phyloP scores from a whole-genome alignment of 2,888 invertebrate species.

The Crocallis elinguaria region DNA sequence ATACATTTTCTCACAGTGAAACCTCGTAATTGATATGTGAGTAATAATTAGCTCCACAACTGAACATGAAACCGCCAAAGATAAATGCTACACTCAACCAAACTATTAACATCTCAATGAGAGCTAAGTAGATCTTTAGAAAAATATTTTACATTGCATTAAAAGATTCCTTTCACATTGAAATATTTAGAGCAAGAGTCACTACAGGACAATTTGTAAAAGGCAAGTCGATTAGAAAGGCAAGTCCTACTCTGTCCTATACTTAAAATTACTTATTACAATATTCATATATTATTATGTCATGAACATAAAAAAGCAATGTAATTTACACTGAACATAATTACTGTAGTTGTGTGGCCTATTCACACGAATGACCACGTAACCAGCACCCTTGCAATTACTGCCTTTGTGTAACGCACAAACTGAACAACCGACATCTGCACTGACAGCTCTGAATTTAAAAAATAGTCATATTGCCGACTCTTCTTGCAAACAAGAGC shows the following conservation, averaged over 20 bases:
- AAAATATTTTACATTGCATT: conserved; percentile 53
- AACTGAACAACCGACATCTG: neutral
- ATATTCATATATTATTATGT: conserved; percentile 62
- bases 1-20: conserved; percentile 49
- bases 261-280: conserved; percentile 54
- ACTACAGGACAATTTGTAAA: conserved; percentile 60
- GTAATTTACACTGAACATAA: conserved; percentile 58
- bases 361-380: conserved; percentile 54
- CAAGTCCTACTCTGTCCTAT: conserved; percentile 68
- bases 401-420: conserved; percentile 38
- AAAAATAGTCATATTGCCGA: conserved; percentile 25
- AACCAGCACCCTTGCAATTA: conserved; percentile 63
- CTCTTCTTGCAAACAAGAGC: conserved; percentile 16
- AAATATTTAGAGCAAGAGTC: conserved; percentile 46
- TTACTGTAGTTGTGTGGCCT: conserved; percentile 57
- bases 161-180: conserved; percentile 50
- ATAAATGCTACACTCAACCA: conserved; percentile 13
- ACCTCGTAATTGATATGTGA: conserved; percentile 61
- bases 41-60: conserved; percentile 43
- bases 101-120: conserved; percentile 26
- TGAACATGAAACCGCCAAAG: conserved; percentile 21
- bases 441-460: neutral
- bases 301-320: conserved; percentile 66
- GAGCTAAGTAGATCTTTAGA: conserved; percentile 46
- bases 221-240: conserved; percentile 76